These are phyloP conservation scores for Austrolebias charrua DNA, from an alignment of 2,797 vertebrate genomes.

Conservation along the genomic window DNA sequence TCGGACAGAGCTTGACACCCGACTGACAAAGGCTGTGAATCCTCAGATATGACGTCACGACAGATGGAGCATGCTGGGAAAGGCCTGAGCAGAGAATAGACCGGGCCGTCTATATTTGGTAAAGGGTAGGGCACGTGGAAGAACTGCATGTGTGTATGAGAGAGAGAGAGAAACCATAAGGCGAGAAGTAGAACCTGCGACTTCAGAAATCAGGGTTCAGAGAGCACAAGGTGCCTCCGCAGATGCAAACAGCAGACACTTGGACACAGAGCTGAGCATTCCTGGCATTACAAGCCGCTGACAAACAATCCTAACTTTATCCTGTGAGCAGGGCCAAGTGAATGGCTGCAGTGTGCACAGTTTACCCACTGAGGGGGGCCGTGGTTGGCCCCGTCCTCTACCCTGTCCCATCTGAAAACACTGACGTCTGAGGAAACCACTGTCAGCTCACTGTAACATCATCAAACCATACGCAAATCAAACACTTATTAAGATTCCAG, in stretches of 20 bases:
- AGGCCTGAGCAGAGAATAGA: constrained; percentile 37
- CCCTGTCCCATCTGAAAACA: constrained; percentile 58
- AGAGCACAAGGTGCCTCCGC: constrained; percentile 34
- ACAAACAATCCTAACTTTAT: constrained; percentile 87
- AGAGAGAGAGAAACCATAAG: constrained; percentile 51
- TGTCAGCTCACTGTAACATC: constrained; percentile 38
- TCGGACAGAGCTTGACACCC: constrained; percentile 31
- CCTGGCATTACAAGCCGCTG: constrained; percentile 80
- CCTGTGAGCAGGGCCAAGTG: constrained; percentile 72
- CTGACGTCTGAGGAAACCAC: constrained; percentile 37
- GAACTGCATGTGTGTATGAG: constrained; percentile 7
- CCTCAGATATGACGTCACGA: constrained; percentile 62
- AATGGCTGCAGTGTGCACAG: constrained; percentile 82
- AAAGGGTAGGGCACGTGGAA: constrained; percentile 26
- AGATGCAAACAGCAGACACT: constrained; percentile 52
- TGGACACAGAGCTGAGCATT: constrained; percentile 73
- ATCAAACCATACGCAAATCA: not conserved
- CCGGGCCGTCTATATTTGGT: constrained; percentile 14
- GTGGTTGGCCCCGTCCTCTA: constrained; percentile 48
- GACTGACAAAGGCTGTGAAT: constrained; percentile 43
- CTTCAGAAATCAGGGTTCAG: constrained; percentile 58
- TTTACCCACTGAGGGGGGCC: constrained; percentile 70
- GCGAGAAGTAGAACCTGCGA: constrained; percentile 68
- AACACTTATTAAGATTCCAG: not conserved
- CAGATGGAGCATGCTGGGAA: constrained; percentile 61